These are phyloP conservation scores for Ceratotherium simum DNA, from an alignment of 2,113 vertebrate genomes.

Conservation along the genomic window DNA sequence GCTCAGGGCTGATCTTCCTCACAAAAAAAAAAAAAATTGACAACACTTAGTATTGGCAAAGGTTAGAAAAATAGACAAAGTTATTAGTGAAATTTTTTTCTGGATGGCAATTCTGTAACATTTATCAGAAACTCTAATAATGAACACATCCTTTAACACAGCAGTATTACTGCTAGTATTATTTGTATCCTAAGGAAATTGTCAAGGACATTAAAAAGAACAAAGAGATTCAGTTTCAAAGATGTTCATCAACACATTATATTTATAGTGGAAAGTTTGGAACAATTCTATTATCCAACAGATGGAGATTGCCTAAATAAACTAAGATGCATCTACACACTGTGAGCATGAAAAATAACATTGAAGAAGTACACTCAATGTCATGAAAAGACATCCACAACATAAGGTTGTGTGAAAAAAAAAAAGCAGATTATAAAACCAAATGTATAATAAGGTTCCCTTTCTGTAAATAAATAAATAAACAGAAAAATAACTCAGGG, in stretches of 20 bases:
- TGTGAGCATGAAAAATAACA: background rate
- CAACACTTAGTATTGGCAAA: background rate
- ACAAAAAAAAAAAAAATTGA: background rate
- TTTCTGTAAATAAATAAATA: slow-evolving; percentile 28
- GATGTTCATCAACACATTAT: background rate
- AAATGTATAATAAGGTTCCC: background rate
- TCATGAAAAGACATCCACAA: background rate
- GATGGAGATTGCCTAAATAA: background rate
- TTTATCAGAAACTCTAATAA: slow-evolving; percentile 23
- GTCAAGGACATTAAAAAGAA: background rate
- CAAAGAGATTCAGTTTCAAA: background rate
- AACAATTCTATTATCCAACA: background rate
- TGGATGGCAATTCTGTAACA: background rate
- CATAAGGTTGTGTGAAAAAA: background rate
- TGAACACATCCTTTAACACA: background rate
- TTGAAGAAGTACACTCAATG: background rate
- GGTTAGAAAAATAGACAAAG: background rate
- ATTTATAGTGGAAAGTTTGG: background rate
- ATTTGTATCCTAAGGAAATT: background rate
- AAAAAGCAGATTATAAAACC: background rate
- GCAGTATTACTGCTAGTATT: background rate
- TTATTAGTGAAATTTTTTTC: slow-evolving; percentile 31
- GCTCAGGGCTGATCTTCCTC: no score
- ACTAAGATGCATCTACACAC: background rate
- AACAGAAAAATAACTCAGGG: background rate